phyloP scores from a whole-genome alignment of 2,888 invertebrate genomes.

The Noctua comes region DNA sequence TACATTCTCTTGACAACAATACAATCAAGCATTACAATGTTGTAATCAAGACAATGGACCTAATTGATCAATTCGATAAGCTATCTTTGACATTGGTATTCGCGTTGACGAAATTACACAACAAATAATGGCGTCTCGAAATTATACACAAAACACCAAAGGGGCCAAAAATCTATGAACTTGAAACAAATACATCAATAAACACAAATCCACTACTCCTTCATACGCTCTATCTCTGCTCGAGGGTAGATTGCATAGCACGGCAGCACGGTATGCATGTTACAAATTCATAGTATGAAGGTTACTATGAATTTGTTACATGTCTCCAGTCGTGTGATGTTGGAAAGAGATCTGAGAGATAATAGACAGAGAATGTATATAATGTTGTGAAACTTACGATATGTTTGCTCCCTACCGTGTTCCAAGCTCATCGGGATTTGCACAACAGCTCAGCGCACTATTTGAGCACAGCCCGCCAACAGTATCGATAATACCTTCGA shows the following conservation, averaged over 20 bases:
- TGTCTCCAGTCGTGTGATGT: background rate
- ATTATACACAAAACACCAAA: background rate
- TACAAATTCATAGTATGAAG: background rate
- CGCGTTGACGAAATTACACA: constrained; percentile 2
- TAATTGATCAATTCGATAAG: constrained; percentile 55
- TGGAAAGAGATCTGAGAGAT: background rate
- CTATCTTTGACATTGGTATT: constrained; percentile 48
- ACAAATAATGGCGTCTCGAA: background rate
- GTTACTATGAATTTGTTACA: background rate
- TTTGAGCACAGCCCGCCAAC: background rate
- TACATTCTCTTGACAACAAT: constrained; percentile 47
- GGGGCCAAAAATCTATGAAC: background rate
- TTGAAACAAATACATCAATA: background rate
- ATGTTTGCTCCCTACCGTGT: background rate
- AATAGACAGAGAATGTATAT: too few relatives aligned
- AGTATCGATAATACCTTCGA: background rate
- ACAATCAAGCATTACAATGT: constrained; percentile 46
- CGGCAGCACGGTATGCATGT: background rate
- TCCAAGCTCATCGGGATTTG: background rate
- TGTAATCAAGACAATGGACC: constrained; percentile 27
- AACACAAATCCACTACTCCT: background rate
- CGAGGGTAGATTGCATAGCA: background rate
- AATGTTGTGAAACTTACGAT: background rate
- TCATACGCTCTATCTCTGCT: background rate
- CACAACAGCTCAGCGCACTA: background rate